A percentile compares a stretch with the other conserved stretches of the same genome.
These are phyloP conservation scores for Ericerus pela DNA, from an alignment of 1,140 invertebrate species.

Conservation along the genomic window DNA sequence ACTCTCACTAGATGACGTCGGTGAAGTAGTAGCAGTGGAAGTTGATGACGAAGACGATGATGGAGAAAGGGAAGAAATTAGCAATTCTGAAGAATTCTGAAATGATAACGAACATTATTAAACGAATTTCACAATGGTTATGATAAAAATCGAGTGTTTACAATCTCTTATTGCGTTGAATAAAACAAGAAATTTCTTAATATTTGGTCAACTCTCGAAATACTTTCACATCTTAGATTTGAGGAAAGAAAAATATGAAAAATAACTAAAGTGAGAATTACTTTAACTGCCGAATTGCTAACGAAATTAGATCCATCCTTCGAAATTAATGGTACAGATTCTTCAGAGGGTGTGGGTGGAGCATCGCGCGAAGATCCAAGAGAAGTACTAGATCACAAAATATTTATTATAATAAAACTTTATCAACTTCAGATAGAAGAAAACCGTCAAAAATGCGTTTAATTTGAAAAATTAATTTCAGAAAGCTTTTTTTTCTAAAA, in stretches of 20 bases:
- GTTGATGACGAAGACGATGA: slow-evolving; percentile 31
- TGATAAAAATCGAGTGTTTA: too few species aligned
- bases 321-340: slow-evolving; percentile 1
- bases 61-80: background rate
- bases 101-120: too few species aligned
- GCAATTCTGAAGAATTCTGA: too few species aligned
- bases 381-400: background rate
- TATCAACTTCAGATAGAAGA: background rate
- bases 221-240: too few species aligned
- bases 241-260: too few species aligned
- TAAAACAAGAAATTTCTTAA: too few species aligned
- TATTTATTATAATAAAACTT: background rate
- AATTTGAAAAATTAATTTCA: too few species aligned
- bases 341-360: background rate
- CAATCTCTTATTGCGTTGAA: too few species aligned
- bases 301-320: background rate
- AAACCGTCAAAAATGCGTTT: too few species aligned
- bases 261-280: background rate
- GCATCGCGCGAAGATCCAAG: background rate
- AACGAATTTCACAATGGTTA: too few species aligned
- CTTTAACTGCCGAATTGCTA: background rate
- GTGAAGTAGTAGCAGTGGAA: slow-evolving; percentile 38
- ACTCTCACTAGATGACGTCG: slow-evolving; percentile 46
- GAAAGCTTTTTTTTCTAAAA: too few species aligned
- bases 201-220: too few species aligned